Conservation (phyloP, 2,113 vertebrate species). For the Tychaedon coryphoeus region DNA sequence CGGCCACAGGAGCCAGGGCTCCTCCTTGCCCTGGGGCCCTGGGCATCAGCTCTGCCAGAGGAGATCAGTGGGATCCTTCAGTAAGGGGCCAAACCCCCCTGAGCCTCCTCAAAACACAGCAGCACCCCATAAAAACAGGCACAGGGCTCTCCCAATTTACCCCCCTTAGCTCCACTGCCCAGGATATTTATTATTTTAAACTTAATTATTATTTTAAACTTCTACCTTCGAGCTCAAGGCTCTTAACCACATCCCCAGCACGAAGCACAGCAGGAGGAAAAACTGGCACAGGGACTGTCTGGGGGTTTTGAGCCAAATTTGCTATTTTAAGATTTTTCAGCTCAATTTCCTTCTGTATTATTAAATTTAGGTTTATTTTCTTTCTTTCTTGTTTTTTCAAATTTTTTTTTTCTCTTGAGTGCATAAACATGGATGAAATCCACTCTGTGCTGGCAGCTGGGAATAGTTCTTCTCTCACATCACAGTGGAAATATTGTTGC, state of each 20-base stretch:
- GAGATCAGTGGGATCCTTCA: rapidly evolving
- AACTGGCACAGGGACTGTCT: rapidly evolving
- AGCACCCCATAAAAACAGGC: rapidly evolving
- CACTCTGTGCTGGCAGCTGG: neutral
- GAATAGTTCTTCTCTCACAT: neutral
- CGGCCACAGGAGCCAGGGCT: neutral
- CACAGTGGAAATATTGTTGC: neutral
- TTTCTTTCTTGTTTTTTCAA: neutral
- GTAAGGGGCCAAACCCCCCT: no score
- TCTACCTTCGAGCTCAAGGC: neutral
- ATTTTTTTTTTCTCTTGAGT: neutral
- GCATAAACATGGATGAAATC: neutral
- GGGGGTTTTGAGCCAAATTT: neutral
- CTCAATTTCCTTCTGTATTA: neutral
- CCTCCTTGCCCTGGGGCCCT: neutral
- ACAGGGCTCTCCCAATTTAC: rapidly evolving
- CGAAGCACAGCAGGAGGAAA: rapidly evolving
- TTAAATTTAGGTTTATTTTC: neutral
- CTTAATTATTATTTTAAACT: neutral
- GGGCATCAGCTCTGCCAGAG: neutral
- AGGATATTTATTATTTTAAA: neutral
- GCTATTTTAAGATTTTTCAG: neutral
- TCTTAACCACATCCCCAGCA: neutral
- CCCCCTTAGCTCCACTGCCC: neutral
- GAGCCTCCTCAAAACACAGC: neutral